Conservation (phyloP, 2,888 invertebrate genomes). For the Eupithecia centaureata region DNA sequence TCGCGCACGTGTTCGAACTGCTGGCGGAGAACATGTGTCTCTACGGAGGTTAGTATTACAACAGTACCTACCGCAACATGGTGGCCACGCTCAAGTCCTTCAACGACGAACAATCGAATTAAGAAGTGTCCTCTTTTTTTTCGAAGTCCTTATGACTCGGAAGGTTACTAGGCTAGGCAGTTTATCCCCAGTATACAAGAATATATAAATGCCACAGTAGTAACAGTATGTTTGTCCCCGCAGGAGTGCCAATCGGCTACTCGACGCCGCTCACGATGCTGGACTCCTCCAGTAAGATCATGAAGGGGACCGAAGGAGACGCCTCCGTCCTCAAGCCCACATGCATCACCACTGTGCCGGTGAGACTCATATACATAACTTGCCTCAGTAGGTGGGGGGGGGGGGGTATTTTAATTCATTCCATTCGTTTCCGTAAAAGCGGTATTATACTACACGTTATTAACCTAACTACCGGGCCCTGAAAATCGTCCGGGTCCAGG, state of each 20-base stretch:
- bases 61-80: neutral
- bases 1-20: conserved; percentile 98
- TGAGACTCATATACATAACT: conserved; percentile 58
- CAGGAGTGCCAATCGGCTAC: conserved; percentile 97
- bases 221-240: conserved; percentile 34
- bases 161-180: too few relatives aligned
- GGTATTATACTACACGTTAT: too few relatives aligned
- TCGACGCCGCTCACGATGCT: conserved; percentile 97
- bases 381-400: too few relatives aligned
- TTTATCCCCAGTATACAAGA: too few relatives aligned
- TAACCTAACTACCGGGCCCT: too few relatives aligned
- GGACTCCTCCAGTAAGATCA: conserved; percentile 97
- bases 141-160: too few relatives aligned
- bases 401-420: too few relatives aligned
- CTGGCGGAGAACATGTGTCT: conserved; percentile 95
- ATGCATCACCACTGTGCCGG: conserved; percentile 98
- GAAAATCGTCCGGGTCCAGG: too few relatives aligned
- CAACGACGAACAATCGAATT: too few relatives aligned
- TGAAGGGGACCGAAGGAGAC: conserved; percentile 97
- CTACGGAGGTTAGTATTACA: conserved; percentile 88
- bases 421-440: too few relatives aligned
- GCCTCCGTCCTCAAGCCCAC: conserved; percentile 95
- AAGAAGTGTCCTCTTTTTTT: too few relatives aligned
- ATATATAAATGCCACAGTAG: too few relatives aligned
- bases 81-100: conserved; percentile 5